Conservation (phyloP, 2,113 vertebrate genomes). For the Leucoraja erinaceus region DNA sequence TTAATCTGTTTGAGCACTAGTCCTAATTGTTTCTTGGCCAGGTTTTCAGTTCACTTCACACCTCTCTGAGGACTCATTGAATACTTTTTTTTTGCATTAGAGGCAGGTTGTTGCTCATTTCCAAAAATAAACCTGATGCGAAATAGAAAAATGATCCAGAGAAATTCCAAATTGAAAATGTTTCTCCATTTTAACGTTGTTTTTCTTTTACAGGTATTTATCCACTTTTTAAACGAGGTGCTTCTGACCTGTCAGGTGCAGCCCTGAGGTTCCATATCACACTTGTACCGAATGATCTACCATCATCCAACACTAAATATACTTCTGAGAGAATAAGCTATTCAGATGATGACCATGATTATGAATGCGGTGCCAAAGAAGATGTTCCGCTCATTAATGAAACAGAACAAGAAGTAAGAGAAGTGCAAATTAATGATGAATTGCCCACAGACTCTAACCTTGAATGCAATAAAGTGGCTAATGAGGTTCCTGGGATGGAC, state of each 20-base stretch:
- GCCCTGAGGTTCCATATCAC: slow-evolving; percentile 74
- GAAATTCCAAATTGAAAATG: not conserved
- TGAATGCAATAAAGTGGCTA: slow-evolving; percentile 33
- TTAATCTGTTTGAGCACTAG: not conserved
- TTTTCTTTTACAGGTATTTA: slow-evolving; percentile 69
- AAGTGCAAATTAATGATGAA: slow-evolving; percentile 42
- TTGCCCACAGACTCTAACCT: slow-evolving; percentile 26
- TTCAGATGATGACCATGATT: slow-evolving; percentile 53
- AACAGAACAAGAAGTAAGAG: slow-evolving; percentile 38
- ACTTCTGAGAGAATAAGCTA: slow-evolving; percentile 33
- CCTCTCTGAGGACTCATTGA: not conserved
- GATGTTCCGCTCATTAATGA: not conserved
- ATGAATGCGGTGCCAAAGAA: slow-evolving; percentile 46
- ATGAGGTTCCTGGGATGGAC: slow-evolving; percentile 23
- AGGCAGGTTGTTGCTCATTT: not conserved
- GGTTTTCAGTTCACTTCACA: not conserved
- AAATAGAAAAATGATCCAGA: not conserved
- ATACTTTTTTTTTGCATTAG: not conserved
- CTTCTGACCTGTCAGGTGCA: slow-evolving; percentile 74
- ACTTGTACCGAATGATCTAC: slow-evolving; percentile 45
- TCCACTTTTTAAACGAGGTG: slow-evolving; percentile 75
- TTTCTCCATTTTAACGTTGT: slow-evolving; percentile 19
- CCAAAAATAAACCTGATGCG: not conserved
- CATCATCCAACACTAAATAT: slow-evolving; percentile 30
- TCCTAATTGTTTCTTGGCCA: not conserved